Conservation (phyloP, 2,797 vertebrate species). For the Pseudomugil gertrudae region DNA sequence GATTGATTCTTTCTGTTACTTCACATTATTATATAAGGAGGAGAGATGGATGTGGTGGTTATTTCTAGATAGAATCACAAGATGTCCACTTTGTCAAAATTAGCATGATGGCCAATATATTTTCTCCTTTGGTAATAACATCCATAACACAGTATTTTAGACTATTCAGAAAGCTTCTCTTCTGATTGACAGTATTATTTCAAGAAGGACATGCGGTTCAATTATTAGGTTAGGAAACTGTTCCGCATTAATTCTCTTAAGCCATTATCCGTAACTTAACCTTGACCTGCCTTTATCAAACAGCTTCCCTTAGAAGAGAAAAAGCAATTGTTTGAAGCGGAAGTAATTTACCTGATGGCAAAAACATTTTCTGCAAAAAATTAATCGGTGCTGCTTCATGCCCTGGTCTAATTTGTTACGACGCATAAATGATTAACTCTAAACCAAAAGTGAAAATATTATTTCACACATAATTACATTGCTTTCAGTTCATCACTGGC, state of each 20-base stretch:
- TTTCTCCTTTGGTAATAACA: slow-evolving; percentile 5
- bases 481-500: slow-evolving; percentile 48
- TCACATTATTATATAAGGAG: slow-evolving; percentile 47
- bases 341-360: slow-evolving; percentile 57
- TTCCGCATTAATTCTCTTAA: slow-evolving; percentile 30
- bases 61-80: slow-evolving; percentile 31
- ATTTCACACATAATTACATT: slow-evolving; percentile 66
- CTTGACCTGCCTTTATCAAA: slow-evolving; percentile 42
- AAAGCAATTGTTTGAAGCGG: slow-evolving; percentile 41
- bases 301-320: slow-evolving; percentile 11
- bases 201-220: slow-evolving; percentile 11
- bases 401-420: slow-evolving; percentile 55
- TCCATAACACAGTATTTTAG: slow-evolving; percentile 5
- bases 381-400: slow-evolving; percentile 42
- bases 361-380: slow-evolving; percentile 49
- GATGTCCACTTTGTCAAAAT: slow-evolving; percentile 21
- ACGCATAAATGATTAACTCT: slow-evolving; percentile 56
- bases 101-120: slow-evolving; percentile 4
- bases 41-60: slow-evolving; percentile 16
- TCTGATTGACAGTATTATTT: slow-evolving; percentile 32
- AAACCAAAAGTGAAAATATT: slow-evolving; percentile 66
- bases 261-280: slow-evolving; percentile 46
- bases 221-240: slow-evolving; percentile 14
- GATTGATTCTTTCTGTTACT: slow-evolving; percentile 38
- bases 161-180: slow-evolving; percentile 7